These are phyloP conservation scores for Sprattus sprattus DNA, from an alignment of 2,113 vertebrate genomes.

Conservation along the genomic window DNA sequence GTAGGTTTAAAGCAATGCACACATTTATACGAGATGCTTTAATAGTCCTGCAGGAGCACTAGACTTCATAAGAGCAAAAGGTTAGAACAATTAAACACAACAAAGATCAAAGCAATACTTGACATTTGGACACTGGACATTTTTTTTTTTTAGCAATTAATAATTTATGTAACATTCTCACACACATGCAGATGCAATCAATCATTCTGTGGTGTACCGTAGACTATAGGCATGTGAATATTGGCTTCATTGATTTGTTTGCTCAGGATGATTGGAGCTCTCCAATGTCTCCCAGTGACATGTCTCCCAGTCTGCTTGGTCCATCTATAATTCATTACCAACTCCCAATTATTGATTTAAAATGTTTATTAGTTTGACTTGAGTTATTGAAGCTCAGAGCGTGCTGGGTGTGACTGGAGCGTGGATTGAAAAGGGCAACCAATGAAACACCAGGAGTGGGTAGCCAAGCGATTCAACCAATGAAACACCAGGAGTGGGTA, in stretches of 20 bases:
- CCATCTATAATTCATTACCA: not conserved
- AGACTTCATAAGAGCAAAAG: no score
- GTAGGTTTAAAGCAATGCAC: no score
- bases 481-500: no score
- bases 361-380: not conserved
- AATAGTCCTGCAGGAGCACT: no score
- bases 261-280: not conserved
- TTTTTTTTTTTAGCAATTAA: no score
- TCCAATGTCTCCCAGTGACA: no score
- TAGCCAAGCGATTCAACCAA: slow-evolving; percentile 18
- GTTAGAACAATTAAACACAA: no score
- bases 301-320: not conserved
- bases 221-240: not conserved
- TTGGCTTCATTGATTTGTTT: not conserved
- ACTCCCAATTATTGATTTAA: not conserved
- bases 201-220: not conserved
- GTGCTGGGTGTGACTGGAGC: not conserved
- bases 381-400: not conserved
- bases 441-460: not conserved
- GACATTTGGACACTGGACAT: no score
- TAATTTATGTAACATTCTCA: not conserved
- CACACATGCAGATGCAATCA: not conserved
- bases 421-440: not conserved
- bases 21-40: no score
- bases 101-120: no score